These are phyloP conservation scores for Orientallactaga sibirica DNA, from an alignment of 2,797 vertebrate species.

Conservation along the genomic window DNA sequence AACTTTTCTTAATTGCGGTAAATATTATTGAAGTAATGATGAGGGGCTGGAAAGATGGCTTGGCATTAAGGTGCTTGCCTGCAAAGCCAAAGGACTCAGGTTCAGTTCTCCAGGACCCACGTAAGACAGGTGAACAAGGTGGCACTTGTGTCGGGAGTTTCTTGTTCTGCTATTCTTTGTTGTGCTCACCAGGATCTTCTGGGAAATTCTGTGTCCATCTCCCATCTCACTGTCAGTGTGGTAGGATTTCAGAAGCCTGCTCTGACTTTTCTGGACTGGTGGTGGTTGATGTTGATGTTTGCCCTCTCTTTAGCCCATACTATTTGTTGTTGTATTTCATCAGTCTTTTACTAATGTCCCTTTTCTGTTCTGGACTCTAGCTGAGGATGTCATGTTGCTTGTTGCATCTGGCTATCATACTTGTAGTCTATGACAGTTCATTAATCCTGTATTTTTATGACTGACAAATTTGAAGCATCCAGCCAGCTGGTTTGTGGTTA, in stretches of 20 bases:
- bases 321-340: not conserved
- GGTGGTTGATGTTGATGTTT: not conserved
- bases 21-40: not conserved
- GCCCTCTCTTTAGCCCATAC: too few species aligned
- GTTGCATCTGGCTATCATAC: not conserved
- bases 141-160: too few species aligned
- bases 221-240: too few species aligned
- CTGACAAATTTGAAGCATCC: not conserved
- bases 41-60: not conserved
- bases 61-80: too few species aligned
- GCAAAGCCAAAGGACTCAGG: too few species aligned
- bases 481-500: not conserved
- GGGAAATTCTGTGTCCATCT: too few species aligned
- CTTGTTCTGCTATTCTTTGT: too few species aligned
- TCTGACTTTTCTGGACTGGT: too few species aligned
- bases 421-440: not conserved
- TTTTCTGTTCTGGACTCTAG: not conserved
- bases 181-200: too few species aligned
- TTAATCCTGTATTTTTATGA: not conserved
- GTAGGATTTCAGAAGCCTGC: too few species aligned
- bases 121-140: too few species aligned
- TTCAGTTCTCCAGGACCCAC: too few species aligned
- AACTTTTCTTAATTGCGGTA: not conserved
- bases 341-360: not conserved
- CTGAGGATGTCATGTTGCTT: not conserved